Evolutionary conservation across 2,888 invertebrate genomes (phyloP), one percentile per base, ranked within the genome.

Genomic region (Argyresthia albistria): DNA sequence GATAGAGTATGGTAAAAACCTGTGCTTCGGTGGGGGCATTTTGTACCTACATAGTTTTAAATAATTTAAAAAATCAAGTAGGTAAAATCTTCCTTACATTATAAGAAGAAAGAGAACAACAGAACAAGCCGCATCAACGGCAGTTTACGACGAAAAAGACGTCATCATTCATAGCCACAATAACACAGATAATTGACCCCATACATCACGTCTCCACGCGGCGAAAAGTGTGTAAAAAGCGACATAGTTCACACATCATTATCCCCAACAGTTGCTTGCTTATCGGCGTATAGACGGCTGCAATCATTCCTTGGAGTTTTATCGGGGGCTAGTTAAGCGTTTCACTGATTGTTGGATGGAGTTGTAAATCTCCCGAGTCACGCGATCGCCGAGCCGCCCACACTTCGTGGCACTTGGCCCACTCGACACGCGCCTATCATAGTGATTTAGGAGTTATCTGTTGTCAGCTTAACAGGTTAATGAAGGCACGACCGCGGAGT

Each of bases 301-400:
- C 75, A 67, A 25, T 50, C 39, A 43, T 50, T 50, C 50, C 39
- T 37, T 77, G 70, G 75, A 80, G 80, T 80, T 80, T 82, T 83
- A 86, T 84, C 84, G 76, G 73, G 76, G 73, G 75, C 73, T 81
- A 74, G 80, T 83, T 83, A 82, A 84, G 79, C 78, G 83, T 80
- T 86, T 77, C 75, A 63, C 74, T 83, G 84, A 86, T 84, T 84
- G 81, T 69, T 75, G 72, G 75, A 83, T 82, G 81, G 83, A 82
- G 83, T 77, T 76, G 76, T 86, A 86, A 86, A 83, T 83, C 82
- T 81, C 60, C 54, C 56, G 61, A 64, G 69, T 78, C 86, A 86
- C 86, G 86, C 86, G 83, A 86, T 25, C 79, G 72, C 58, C 25
- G 25, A 25, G 6, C 66, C 70, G 66, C 73, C 66, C 35, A 25